Conservation (phyloP, 2,113 vertebrate genomes). For the Clarias batrachus region DNA sequence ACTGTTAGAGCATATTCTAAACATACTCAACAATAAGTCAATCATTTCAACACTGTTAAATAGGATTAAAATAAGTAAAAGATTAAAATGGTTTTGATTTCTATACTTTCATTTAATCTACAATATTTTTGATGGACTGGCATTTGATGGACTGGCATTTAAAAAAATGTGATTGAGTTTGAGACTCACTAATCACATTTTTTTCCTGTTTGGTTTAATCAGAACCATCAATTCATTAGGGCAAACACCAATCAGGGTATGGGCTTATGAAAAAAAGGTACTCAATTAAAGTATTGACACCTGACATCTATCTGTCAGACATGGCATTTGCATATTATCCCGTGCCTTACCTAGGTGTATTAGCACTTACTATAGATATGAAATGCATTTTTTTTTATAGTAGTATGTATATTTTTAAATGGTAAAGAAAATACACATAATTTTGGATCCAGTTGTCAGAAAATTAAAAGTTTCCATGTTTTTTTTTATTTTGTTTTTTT, state of each 20-base stretch:
- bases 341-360: too few relatives aligned
- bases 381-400: too few relatives aligned
- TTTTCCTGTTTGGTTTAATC: neutral
- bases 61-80: neutral
- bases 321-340: too few relatives aligned
- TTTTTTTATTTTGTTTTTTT: too few relatives aligned
- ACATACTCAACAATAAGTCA: constrained; percentile 9
- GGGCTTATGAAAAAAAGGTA: neutral
- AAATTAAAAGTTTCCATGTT: too few relatives aligned
- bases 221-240: neutral
- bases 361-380: too few relatives aligned
- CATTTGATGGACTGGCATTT: neutral
- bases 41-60: neutral
- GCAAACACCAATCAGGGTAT: neutral
- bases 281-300: neutral
- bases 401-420: too few relatives aligned
- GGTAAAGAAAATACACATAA: too few relatives aligned
- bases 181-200: neutral
- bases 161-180: too few relatives aligned
- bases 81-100: too few relatives aligned
- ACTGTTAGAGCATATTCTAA: constrained; percentile 17
- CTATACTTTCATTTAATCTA: neutral
- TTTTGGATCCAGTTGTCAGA: too few relatives aligned
- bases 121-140: neutral
- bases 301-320: too few relatives aligned